Conservation (phyloP, 2,888 invertebrate genomes). For the Noctua comes region DNA sequence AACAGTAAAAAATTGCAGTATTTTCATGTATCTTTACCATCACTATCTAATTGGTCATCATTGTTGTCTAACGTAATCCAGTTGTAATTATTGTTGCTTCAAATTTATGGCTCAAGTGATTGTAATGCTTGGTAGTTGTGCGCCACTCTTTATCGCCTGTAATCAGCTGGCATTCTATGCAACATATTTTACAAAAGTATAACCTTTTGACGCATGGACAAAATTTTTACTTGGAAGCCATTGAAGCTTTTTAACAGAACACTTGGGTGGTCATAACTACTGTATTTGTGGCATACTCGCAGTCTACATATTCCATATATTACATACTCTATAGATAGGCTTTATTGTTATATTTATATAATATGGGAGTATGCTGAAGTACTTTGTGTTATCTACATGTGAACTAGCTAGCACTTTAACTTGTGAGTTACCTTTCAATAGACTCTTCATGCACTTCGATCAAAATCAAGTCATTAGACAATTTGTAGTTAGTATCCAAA, state of each 20-base stretch:
- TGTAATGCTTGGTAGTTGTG: constrained; percentile 44
- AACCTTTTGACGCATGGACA: background rate
- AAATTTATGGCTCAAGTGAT: constrained; percentile 50
- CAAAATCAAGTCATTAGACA: constrained; percentile 22
- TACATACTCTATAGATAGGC: constrained; percentile 47
- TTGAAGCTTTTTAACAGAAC: constrained; percentile 26
- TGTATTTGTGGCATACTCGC: constrained; percentile 43
- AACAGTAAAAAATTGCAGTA: constrained; percentile 74
- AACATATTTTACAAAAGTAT: constrained; percentile 30
- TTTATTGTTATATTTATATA: constrained; percentile 49
- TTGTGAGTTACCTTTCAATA: constrained; percentile 43
- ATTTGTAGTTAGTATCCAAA: constrained; percentile 24
- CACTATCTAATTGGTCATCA: constrained; percentile 65
- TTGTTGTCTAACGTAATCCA: constrained; percentile 56
- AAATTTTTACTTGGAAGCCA: background rate
- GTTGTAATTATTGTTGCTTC: constrained; percentile 55
- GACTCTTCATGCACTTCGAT: constrained; percentile 40
- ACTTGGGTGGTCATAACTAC: constrained; percentile 9
- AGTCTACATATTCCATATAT: constrained; percentile 55
- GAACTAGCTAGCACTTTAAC: constrained; percentile 55
- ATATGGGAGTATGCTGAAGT: constrained; percentile 51
- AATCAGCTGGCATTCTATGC: constrained; percentile 16
- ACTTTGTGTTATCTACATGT: constrained; percentile 66
- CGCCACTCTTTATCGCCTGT: constrained; percentile 21
- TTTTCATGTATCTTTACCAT: constrained; percentile 54